phyloP scores from a whole-genome alignment of 2,888 invertebrate genomes.

The Andrena dorsata region DNA sequence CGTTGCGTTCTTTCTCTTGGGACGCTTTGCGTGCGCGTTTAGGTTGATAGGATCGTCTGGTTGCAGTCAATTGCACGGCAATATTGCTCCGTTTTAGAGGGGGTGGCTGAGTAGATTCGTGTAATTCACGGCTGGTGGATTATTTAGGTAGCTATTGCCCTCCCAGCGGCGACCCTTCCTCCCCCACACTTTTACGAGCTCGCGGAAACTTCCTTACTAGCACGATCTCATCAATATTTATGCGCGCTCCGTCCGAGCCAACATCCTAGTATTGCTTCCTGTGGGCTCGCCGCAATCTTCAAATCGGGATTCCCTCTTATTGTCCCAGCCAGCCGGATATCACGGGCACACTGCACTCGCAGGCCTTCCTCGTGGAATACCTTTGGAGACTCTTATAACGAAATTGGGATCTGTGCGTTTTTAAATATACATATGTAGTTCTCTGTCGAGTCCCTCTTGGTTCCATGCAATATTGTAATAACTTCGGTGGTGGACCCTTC shows the following conservation, averaged over 20 bases:
- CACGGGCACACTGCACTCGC: not conserved
- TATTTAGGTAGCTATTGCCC: conserved; percentile 25
- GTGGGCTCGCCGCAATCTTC: conserved; percentile 18
- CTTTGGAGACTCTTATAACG: not conserved
- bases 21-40: too few species aligned
- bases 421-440: too few species aligned
- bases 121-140: conserved; percentile 44
- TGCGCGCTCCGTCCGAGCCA: conserved; percentile 27
- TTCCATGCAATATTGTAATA: too few species aligned
- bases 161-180: conserved; percentile 1
- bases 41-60: not conserved
- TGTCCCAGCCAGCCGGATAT: conserved; percentile 14
- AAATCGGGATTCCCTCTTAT: conserved; percentile 33
- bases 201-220: conserved; percentile 36
- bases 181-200: conserved; percentile 42
- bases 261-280: conserved; percentile 6
- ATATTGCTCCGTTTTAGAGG: not conserved
- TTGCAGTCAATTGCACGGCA: conserved; percentile 24
- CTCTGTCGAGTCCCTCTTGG: too few species aligned
- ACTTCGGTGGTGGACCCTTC: too few species aligned
- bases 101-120: conserved; percentile 23
- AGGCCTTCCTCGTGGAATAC: conserved; percentile 1
- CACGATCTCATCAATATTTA: conserved; percentile 59
- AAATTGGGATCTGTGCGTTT: too few species aligned
- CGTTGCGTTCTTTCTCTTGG: too few species aligned